Evolutionary conservation across 2,888 invertebrate species (phyloP).

Genomic region (Nomada ruficornis): DNA sequence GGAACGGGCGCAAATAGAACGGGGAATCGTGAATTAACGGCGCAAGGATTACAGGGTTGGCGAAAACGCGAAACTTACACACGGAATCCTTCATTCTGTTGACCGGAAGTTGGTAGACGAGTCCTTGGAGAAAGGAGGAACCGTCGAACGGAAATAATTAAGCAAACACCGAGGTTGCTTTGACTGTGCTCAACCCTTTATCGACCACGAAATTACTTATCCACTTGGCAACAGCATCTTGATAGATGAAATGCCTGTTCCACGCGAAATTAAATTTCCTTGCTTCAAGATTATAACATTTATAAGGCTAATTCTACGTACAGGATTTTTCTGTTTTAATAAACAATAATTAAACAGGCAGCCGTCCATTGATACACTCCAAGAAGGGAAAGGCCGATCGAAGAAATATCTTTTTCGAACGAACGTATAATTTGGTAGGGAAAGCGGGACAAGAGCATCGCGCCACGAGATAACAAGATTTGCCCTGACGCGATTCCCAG

Average conservation of each 20-base stretch:
- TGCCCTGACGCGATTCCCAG: constrained; percentile 26
- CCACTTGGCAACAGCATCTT: background rate
- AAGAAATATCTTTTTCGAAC: constrained; percentile 5
- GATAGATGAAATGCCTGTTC: background rate
- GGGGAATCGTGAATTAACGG: constrained; percentile 25
- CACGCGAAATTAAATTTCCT: background rate
- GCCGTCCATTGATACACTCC: too few species aligned
- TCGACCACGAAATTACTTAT: background rate
- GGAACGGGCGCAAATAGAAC: constrained; percentile 34
- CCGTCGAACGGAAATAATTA: constrained; percentile 46
- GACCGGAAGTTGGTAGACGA: constrained; percentile 44
- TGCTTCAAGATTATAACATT: too few species aligned
- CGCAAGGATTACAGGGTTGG: constrained; percentile 28
- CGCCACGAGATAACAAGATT: constrained; percentile 37
- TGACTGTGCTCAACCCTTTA: constrained; percentile 21
- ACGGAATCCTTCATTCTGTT: constrained; percentile 62
- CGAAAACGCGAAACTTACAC: constrained; percentile 43
- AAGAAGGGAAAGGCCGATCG: background rate
- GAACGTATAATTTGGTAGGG: constrained; percentile 25
- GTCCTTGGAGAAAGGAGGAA: constrained; percentile 28
- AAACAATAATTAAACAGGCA: too few species aligned
- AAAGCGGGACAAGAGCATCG: constrained; percentile 22
- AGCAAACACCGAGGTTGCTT: constrained; percentile 33
- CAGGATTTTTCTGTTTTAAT: too few species aligned
- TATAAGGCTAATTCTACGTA: too few species aligned